These are phyloP conservation scores for Bradysia coprophila DNA, from an alignment of 1,140 invertebrate species.

Conservation along the genomic window DNA sequence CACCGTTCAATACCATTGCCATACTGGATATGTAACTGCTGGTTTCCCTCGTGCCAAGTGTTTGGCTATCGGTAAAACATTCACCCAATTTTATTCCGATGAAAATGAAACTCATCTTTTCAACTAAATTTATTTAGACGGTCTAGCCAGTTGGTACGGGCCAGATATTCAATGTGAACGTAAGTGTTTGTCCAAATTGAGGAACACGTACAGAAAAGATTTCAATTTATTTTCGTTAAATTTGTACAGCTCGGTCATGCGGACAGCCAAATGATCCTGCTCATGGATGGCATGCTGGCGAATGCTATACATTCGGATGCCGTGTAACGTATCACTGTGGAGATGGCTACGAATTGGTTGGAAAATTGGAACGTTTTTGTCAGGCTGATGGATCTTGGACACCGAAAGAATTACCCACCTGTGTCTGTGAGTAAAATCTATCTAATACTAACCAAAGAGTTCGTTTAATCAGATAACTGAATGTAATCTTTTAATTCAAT, in stretches of 20 bases:
- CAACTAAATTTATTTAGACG: too few relatives aligned
- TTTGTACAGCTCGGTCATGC: constrained; percentile 53
- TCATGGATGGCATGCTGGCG: constrained; percentile 80
- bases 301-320: constrained; percentile 83
- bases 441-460: too few relatives aligned
- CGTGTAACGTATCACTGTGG: constrained; percentile 82
- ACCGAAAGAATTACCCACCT: constrained; percentile 74
- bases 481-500: too few relatives aligned
- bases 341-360: constrained; percentile 80
- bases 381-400: constrained; percentile 76
- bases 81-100: too few relatives aligned
- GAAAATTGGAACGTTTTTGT: constrained; percentile 63
- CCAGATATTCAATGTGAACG: constrained; percentile 90
- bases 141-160: constrained; percentile 74
- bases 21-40: constrained; percentile 69
- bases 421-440: constrained; percentile 48
- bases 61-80: constrained; percentile 68
- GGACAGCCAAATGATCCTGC: constrained; percentile 70
- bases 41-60: constrained; percentile 80
- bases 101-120: too few relatives aligned
- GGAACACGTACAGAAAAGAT: background rate
- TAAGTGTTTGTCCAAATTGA: constrained; percentile 33
- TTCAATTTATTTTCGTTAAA: background rate
- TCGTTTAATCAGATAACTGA: too few relatives aligned
- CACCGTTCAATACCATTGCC: constrained; percentile 79